Evolutionary conservation across 2,888 invertebrate genomes (phyloP), one percentile per base, ranked within the genome.

Genomic region (Eristalis tenax): DNA sequence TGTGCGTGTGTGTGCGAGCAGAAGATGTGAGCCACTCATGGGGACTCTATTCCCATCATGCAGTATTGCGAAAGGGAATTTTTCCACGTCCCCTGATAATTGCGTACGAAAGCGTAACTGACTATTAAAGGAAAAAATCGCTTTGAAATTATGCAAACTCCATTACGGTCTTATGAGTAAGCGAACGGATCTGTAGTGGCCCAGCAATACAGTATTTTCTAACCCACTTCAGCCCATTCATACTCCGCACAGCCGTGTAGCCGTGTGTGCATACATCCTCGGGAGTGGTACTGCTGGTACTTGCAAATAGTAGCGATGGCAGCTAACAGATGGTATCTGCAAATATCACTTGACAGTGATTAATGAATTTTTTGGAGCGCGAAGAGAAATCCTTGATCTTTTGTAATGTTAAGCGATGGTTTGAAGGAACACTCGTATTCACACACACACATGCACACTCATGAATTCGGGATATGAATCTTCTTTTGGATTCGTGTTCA

Each of bases 291-390:
- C 59, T 35, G 50, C 18, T 32, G 8, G 32, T 32, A 32, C 61
- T 78, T 57, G 74, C 76, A 82, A 69, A 76, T 87, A 83, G 75
- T 79, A 66, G 74, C 86, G 65, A 82, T 78, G 70, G 57, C 71
- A 88, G 77, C 74, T 75, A 84, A 73, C 88, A 88, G 80, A 88
- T 88, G 84, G 57, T 84, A 88, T 88, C 88, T 81, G 88, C 80
- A 88, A 88, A 88, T 88, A 88, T 88, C 88, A 88, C 84, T 84
- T 88, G 88, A 88, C 83, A 88, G 88, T 88, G 88, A 88, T 88
- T 88, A 88, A 88, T 88, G 88, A 88, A 88, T 81, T 88, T 88
- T 84, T 88, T 84, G 88, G 88, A 88, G 84, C 88, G 88, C 56
- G 77, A 84, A 84, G 74, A 69, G 80, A 65, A 88, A 81, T 88